Base-by-base conservation (phyloP, 2,113 vertebrate species). In the Corydoras maculifer region DNA sequence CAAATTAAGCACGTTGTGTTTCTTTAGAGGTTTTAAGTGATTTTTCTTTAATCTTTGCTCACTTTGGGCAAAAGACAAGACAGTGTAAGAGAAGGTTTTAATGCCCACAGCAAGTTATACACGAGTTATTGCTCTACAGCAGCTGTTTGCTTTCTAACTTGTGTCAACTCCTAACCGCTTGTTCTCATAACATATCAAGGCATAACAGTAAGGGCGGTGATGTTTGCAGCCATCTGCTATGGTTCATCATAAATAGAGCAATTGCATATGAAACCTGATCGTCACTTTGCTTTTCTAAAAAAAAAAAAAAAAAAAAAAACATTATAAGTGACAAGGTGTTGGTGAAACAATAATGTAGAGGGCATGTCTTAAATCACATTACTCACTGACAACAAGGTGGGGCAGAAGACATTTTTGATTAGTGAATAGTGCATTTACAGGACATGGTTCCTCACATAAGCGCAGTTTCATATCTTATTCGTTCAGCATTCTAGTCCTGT, bases 161-260 rank as follows among this genome's bases (percentile, higher is more conserved):
- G 66, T 62, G 25, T 29, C 25, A 55, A 51, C 2, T 71, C 7
- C 30, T 78, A 30, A 66, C 69, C 62, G 61, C 13, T 54, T 55
- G 53, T 58, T 50, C 62, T 77, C 18, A 32, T 61, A 53, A 66
- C 50, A 64, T 62, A 64, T 43, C 13, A 25, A 3, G 35, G 35
- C 35, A 53, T 58, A 32, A 68, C 18, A 29, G 15, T 31, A 8
- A 63, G 10, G 55, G 43, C 13, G 13, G 3, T 54, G 35, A 43
- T 43, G 35, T 5, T 43, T 43, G 35, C 7, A 43, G 35, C 4
- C 35, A 43, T 43, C 35, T 43, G 35, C 35, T 43, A 43, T 43
- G 35, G 35, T 43, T 43, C 35, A 43, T 4, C 35, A 43, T 43
- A 43, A 43, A 43, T 43, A 43, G 35, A 43, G 35, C 35, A 43